Conservation (phyloP, 2,888 invertebrate genomes). For the Macroteleia sp. region DNA sequence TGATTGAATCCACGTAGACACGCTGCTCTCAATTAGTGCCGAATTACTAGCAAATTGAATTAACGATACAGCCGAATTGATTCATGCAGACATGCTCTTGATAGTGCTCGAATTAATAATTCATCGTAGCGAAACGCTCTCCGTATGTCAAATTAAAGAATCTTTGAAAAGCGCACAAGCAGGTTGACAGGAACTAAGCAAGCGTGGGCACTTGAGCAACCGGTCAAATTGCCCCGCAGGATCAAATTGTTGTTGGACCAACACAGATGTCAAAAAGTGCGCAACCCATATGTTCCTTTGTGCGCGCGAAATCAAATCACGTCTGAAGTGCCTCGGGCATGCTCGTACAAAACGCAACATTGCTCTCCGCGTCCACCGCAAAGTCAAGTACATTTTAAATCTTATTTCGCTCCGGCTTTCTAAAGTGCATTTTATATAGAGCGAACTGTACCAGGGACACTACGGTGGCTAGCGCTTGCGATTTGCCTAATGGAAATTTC, state of each 20-base stretch:
- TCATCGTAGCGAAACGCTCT: slow-evolving; percentile 74
- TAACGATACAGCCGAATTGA: slow-evolving; percentile 69
- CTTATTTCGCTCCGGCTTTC: slow-evolving; percentile 20
- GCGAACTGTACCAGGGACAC: slow-evolving; percentile 2
- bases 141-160: slow-evolving; percentile 59
- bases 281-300: slow-evolving; percentile 61
- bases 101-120: slow-evolving; percentile 72
- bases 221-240: slow-evolving; percentile 65
- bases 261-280: slow-evolving; percentile 80
- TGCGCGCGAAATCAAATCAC: slow-evolving; percentile 57
- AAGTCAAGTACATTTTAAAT: slow-evolving; percentile 48
- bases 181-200: slow-evolving; percentile 70
- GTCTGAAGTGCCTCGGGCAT: slow-evolving; percentile 38
- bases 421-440: slow-evolving; percentile 18
- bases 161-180: not conserved
- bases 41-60: slow-evolving; percentile 69
- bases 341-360: slow-evolving; percentile 15
- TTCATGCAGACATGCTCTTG: slow-evolving; percentile 39
- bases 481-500: slow-evolving; percentile 25
- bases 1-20: slow-evolving; percentile 40
- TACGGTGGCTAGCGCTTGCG: not conserved
- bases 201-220: slow-evolving; percentile 67
- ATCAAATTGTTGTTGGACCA: slow-evolving; percentile 81
- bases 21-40: slow-evolving; percentile 71
- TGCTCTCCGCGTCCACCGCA: slow-evolving; percentile 35